Evolutionary conservation across 2,888 invertebrate genomes (phyloP).

Genomic region (Rhabditoides inermis): DNA sequence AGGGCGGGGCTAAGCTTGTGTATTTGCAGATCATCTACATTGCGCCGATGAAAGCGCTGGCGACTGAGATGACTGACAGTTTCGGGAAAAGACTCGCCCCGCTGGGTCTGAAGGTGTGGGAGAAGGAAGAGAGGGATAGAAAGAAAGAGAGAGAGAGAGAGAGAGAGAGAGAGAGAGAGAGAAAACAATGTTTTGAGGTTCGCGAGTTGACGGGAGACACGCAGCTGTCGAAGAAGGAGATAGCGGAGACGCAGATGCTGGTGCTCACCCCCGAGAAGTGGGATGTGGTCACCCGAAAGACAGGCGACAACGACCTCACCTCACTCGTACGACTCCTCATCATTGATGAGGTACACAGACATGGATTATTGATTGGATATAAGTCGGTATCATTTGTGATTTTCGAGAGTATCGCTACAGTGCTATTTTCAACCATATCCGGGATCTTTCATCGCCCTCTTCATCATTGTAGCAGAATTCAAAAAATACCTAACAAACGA

Average conservation of each 20-base stretch:
- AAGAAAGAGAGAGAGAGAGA: too few species aligned
- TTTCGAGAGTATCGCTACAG: too few species aligned
- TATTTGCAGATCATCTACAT: slow-evolving; percentile 81
- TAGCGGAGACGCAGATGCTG: slow-evolving; percentile 89
- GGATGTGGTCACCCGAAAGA: slow-evolving; percentile 95
- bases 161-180: background rate
- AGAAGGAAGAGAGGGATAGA: too few species aligned
- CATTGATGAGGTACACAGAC: slow-evolving; percentile 76
- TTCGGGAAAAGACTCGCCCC: slow-evolving; percentile 65
- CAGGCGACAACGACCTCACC: slow-evolving; percentile 77
- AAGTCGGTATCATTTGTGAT: too few species aligned
- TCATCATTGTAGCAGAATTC: too few species aligned
- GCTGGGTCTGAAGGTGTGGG: slow-evolving; percentile 63
- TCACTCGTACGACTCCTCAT: slow-evolving; percentile 84
- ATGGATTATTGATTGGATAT: too few species aligned
- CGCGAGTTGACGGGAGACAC: slow-evolving; percentile 94
- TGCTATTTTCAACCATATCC: too few species aligned
- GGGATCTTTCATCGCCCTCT: too few species aligned
- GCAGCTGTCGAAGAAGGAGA: slow-evolving; percentile 86
- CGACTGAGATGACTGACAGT: slow-evolving; percentile 92
- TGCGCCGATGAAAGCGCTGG: slow-evolving; percentile 98
- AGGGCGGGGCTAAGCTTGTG: too few species aligned
- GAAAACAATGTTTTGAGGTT: slow-evolving; percentile 61
- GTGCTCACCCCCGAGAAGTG: slow-evolving; percentile 99
- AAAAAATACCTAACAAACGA: too few species aligned